Evolutionary conservation across 1,140 invertebrate genomes (phyloP).

Genomic region (Calliphora vicina): DNA sequence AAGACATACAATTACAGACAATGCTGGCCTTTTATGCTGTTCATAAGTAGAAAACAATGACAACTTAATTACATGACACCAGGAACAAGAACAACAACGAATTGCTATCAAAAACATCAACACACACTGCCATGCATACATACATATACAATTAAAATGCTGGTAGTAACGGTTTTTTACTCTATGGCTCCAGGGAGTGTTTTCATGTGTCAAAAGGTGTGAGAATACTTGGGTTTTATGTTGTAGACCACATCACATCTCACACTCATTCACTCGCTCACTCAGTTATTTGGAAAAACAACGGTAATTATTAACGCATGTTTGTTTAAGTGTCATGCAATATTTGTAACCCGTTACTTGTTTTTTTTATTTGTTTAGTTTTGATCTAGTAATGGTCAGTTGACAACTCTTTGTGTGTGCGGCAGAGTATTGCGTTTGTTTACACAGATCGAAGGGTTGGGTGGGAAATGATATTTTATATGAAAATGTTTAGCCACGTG

Average conservation of each 20-base stretch:
- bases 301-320: slow-evolving; percentile 13
- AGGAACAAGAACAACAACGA: background rate
- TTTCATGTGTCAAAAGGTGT: background rate
- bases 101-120: background rate
- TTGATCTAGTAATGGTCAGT: background rate
- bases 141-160: background rate
- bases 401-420: background rate
- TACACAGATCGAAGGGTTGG: background rate
- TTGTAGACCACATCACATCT: background rate
- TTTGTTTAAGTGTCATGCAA: slow-evolving; percentile 21
- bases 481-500: background rate
- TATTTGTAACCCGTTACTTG: background rate
- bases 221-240: background rate
- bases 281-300: too few species aligned
- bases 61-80: slow-evolving; percentile 21
- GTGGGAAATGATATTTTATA: background rate
- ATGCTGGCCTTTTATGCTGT: too few species aligned
- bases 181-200: background rate
- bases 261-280: too few species aligned
- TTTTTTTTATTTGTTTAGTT: background rate
- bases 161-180: background rate
- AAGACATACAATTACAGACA: background rate
- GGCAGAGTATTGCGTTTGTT: background rate
- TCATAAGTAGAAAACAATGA: background rate
- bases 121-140: background rate